Conservation (phyloP, 2,113 vertebrate species). For the Maccullochella peelii region DNA sequence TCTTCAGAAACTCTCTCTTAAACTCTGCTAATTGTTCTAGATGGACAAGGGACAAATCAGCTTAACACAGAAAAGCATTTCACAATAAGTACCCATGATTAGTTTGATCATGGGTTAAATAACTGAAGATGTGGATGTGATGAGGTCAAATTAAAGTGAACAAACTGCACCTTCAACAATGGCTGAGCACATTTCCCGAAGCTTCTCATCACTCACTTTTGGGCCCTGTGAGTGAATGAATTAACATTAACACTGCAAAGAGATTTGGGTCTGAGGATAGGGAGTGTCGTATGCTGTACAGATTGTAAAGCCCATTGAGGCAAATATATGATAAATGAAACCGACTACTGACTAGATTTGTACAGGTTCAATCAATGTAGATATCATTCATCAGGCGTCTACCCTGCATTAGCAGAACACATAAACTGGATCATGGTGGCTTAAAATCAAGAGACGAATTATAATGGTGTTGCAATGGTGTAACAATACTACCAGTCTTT, state of each 20-base stretch:
- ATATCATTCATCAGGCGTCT: neutral
- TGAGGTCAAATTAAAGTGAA: neutral
- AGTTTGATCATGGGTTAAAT: neutral
- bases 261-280: neutral
- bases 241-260: neutral
- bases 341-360: no score
- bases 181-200: constrained; percentile 84
- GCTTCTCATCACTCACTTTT: constrained; percentile 81
- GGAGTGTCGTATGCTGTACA: no score
- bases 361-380: neutral
- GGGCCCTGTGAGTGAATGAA: constrained; percentile 76
- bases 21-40: constrained; percentile 85
- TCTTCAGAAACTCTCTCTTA: constrained; percentile 82
- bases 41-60: neutral
- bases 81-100: neutral
- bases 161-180: constrained; percentile 82
- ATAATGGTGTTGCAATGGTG: no score
- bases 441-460: no score
- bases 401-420: neutral
- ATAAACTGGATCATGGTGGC: neutral
- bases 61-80: neutral
- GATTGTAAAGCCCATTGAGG: no score
- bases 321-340: no score
- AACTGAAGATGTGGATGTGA: neutral
- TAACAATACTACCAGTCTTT: no score